These are phyloP conservation scores for Malthinus seriepunctatus DNA, from an alignment of 2,888 invertebrate genomes.

Conservation along the genomic window DNA sequence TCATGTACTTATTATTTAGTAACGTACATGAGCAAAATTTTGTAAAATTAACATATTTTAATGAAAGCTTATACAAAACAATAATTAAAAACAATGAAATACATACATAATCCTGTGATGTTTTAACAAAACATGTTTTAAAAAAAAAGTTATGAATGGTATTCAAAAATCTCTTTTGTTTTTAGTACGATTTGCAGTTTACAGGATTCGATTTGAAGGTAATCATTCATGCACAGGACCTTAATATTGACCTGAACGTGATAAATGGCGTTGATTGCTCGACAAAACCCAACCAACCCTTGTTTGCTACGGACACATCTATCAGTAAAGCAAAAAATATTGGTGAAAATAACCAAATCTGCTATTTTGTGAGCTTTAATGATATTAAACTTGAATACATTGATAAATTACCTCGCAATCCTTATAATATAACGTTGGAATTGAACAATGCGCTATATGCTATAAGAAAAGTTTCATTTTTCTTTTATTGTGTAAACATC, in stretches of 20 bases:
- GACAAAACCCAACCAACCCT: slow-evolving; percentile 11
- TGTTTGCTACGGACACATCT: slow-evolving; percentile 14
- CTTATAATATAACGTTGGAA: too few species aligned
- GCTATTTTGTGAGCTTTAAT: slow-evolving; percentile 1
- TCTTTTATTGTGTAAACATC: too few species aligned
- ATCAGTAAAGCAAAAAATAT: slow-evolving; percentile 11
- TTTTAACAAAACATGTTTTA: too few species aligned
- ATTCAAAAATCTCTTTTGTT: slow-evolving; percentile 5
- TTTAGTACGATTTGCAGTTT: slow-evolving; percentile 14
- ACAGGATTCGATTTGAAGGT: slow-evolving; percentile 14
- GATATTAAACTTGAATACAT: neutral
- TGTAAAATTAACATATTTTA: too few species aligned
- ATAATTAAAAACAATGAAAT: too few species aligned
- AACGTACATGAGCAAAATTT: too few species aligned
- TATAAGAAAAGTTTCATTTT: too few species aligned
- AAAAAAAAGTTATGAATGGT: neutral
- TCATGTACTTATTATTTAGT: too few species aligned
- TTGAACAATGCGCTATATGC: too few species aligned
- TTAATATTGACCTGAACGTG: slow-evolving; percentile 17
- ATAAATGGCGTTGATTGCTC: slow-evolving; percentile 18
- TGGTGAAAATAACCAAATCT: slow-evolving; percentile 3
- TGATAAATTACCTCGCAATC: too few species aligned
- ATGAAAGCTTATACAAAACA: too few species aligned
- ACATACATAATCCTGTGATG: too few species aligned
- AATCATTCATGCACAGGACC: slow-evolving; percentile 15